Evolutionary conservation across 2,888 invertebrate genomes (phyloP), one percentile per base, ranked within the genome.

Genomic region (Digitonthophagus gazella): DNA sequence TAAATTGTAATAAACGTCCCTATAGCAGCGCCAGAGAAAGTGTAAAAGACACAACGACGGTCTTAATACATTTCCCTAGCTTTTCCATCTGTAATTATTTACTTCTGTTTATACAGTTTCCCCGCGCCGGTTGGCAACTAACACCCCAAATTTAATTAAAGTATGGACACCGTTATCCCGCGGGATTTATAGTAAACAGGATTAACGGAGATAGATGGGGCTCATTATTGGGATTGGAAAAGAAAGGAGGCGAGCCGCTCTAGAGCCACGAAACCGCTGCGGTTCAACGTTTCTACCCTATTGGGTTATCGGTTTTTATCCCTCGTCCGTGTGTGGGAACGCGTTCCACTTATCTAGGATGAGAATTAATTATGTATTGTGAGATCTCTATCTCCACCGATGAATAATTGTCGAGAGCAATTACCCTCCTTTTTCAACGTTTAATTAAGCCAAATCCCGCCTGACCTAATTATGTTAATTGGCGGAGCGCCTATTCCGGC

Each of bases 181-280:
- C 19, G 44, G 28, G 67, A 65, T 68, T 68, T 68, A 68, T 65
- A 65, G 65, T 68, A 68, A 68, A 65, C 68, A 68, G 65, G 68
- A 68, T 68, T 68, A 68, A 68, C 54, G 18, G 58, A 68, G 68
- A 68, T 68, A 68, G 65, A 68, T 65, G 68, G 64, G 28, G 58
- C 68, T 68, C 68, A 68, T 68, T 68, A 68, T 68, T 58, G 61
- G 65, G 65, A 68, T 68, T 68, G 65, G 65, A 58, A 65, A 68
- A 58, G 58, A 65, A 68, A 65, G 18, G 65, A 68, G 65, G n/a
- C 20, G 20, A 15, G 14, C 57, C 57, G 14, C 11, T 5, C 57
- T 57, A 14, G 14, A 57, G 19, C 61, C 61, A 18, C 61, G 16
- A 16, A 18, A 18, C 18, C 58, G 11, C 61, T 5, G 18, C 15